Evolutionary conservation across 2,888 invertebrate genomes (phyloP).

Genomic region (Erebia ligea): DNA sequence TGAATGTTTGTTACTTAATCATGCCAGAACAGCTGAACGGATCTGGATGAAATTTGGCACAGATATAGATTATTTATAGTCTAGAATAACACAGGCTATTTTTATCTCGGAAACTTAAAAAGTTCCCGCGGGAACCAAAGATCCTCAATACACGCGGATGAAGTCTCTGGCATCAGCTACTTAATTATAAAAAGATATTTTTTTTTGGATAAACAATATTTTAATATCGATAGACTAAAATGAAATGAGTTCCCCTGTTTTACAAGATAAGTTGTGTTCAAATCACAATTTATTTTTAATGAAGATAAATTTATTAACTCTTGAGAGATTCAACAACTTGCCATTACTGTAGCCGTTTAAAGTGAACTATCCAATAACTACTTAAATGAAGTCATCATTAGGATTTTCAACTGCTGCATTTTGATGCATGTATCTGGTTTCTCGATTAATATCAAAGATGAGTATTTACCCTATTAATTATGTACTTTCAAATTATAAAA

Average conservation of each 20-base stretch:
- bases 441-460: neutral
- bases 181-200: neutral
- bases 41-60: no score
- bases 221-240: neutral
- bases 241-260: neutral
- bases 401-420: slow-evolving; percentile 4
- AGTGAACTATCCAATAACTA: slow-evolving; percentile 5
- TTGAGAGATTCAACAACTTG: slow-evolving; percentile 16
- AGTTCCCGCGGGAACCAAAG: no score
- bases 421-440: neutral
- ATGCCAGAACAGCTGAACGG: no score
- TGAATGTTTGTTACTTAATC: no score
- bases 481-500: neutral
- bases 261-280: neutral
- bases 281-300: neutral
- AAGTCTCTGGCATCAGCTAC: no score
- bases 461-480: slow-evolving; percentile 2
- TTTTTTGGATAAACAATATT: neutral
- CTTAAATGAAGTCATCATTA: neutral
- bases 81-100: no score
- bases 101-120: no score
- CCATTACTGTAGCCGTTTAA: slow-evolving; percentile 8
- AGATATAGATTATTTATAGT: no score
- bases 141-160: no score
- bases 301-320: neutral